phyloP scores from a whole-genome alignment of 2,888 invertebrate genomes.

The Eledona agricola region DNA sequence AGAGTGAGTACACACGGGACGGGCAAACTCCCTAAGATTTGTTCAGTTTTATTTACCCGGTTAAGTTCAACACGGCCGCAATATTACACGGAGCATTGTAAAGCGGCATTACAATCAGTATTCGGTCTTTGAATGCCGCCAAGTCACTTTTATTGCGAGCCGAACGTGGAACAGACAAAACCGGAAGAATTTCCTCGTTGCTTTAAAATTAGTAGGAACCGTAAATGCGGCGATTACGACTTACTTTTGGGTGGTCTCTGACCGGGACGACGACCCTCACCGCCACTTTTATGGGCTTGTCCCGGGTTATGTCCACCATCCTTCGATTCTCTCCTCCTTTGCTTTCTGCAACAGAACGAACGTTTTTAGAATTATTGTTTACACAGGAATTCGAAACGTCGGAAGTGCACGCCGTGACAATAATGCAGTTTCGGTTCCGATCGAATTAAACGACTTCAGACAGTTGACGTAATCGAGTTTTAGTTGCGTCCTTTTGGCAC shows the following conservation, averaged over 20 bases:
- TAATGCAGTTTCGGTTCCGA: too few species aligned
- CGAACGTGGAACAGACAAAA: conserved; percentile 15
- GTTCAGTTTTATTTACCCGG: conserved; percentile 35
- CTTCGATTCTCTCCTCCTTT: conserved; percentile 66
- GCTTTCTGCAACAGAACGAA: conserved; percentile 57
- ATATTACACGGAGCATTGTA: conserved; percentile 27
- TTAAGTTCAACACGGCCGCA: conserved; percentile 28
- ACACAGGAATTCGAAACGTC: too few species aligned
- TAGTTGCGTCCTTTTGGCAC: too few species aligned
- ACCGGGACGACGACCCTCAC: conserved; percentile 87
- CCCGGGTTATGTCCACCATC: conserved; percentile 86
- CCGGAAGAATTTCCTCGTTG: conserved; percentile 18
- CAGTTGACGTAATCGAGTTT: too few species aligned
- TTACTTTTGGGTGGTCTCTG: conserved; percentile 86
- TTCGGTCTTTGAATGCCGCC: conserved; percentile 21
- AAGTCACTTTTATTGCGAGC: conserved; percentile 24
- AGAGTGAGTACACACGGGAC: conserved; percentile 33
- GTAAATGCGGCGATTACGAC: conserved; percentile 40
- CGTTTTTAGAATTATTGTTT: too few species aligned
- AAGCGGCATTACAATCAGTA: conserved; percentile 24
- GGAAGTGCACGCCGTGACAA: too few species aligned
- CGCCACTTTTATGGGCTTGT: conserved; percentile 87
- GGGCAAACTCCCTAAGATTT: conserved; percentile 32
- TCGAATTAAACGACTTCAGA: too few species aligned
- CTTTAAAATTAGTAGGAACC: conserved; percentile 26